A percentile compares a stretch with the other conserved stretches of the same genome.
These are phyloP conservation scores for Parauchenoglanis punctatus DNA, from an alignment of 2,797 vertebrate genomes.

Conservation along the genomic window DNA sequence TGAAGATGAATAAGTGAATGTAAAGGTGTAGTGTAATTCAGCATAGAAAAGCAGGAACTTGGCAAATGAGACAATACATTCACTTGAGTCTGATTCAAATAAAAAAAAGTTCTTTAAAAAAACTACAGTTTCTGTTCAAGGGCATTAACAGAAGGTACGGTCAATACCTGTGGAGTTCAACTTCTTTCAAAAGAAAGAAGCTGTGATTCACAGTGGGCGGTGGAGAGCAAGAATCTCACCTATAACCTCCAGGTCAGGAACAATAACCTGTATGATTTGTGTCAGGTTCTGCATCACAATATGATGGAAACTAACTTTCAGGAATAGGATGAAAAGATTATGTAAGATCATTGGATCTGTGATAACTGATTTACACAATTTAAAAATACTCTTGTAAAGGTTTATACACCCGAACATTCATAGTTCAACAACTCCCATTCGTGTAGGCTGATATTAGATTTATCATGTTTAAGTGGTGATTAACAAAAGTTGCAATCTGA, in stretches of 20 bases:
- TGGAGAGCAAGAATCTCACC: constrained; percentile 22
- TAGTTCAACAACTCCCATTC: constrained; percentile 19
- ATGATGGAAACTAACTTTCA: background rate
- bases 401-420: constrained; percentile 16
- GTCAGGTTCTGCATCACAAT: background rate
- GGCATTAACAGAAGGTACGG: background rate
- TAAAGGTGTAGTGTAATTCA: background rate
- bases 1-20: background rate
- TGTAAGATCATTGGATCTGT: background rate
- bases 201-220: constrained; percentile 26
- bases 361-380: constrained; percentile 28
- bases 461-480: constrained; percentile 23
- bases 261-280: background rate
- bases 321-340: constrained; percentile 3
- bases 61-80: background rate
- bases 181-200: constrained; percentile 12
- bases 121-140: background rate
- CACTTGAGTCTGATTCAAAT: background rate
- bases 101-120: background rate
- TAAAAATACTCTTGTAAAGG: constrained; percentile 1
- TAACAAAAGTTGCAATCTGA: constrained; percentile 22
- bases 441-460: constrained; percentile 35
- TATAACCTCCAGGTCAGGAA: constrained; percentile 28
- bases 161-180: background rate
- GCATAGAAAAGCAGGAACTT: background rate